Base-by-base conservation (phyloP, 2,797 vertebrate genomes). In the Eulemur mongoz region DNA sequence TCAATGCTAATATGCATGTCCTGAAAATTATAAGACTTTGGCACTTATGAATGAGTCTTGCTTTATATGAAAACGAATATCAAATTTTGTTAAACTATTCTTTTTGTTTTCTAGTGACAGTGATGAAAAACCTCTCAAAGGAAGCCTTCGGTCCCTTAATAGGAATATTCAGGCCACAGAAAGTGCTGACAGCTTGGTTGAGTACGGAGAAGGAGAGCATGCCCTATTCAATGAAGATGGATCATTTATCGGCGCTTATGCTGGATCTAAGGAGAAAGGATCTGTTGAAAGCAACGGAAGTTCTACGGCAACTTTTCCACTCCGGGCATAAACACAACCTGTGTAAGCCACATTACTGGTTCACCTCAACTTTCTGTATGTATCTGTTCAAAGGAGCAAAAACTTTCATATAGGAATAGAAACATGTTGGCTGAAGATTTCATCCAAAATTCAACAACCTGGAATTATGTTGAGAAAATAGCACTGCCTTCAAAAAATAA, bases 221-320 rank as follows among this genome's bases (percentile, higher is more conserved):
- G 99, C 97, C 61, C 99, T 99, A 96, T 99, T 99, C 99, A 99
- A 99, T 65, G 99, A 99, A 98, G 99, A 99, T 18, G 99, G 99
- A 89, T 99, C 99, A 27, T 99, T 99, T 96, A 99, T 99, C 90
- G 99, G 99, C 18, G 99, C 99, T 98, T 99, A 99, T 8, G 98
- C 99, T 0, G 99, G 99, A 80, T 99, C 99, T 83, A 99, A 99
- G 98, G 99, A 98, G 97, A 99, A 99, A 98, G 99, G 95, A 93
- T 99, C 99, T 4, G 98, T 98, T 45, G 99, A 99, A 98, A 99
- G 99, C 98, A 99, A 97, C 50, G 98, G 98, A 48, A 98, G 98
- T 52, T 99, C 98, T 35, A 97, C 98, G 0, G 98, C 98, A 59
- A 98, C 98, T 23, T 99, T 98, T 97, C 98, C 98, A 63, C 98